These are phyloP conservation scores for Eleginops maclovinus DNA, from an alignment of 2,113 vertebrate species.

Conservation along the genomic window DNA sequence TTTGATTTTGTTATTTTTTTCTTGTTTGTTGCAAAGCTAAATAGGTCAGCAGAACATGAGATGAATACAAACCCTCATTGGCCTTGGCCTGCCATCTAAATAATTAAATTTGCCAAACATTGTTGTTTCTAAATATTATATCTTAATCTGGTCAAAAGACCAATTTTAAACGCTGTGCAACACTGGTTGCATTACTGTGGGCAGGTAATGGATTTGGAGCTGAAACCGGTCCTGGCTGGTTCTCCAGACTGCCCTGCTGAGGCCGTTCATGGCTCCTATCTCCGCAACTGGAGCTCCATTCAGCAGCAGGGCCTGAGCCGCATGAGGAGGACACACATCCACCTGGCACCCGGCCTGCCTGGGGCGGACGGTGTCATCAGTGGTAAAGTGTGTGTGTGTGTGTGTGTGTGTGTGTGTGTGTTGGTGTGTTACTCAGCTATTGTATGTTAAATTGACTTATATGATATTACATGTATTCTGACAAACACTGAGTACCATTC, in stretches of 20 bases:
- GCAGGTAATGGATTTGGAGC: slow-evolving; percentile 86
- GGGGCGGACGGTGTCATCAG: slow-evolving; percentile 85
- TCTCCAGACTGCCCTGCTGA: slow-evolving; percentile 82
- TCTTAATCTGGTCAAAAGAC: neutral
- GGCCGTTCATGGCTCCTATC: slow-evolving; percentile 89
- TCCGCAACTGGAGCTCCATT: slow-evolving; percentile 88
- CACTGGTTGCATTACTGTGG: neutral
- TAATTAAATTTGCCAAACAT: neutral
- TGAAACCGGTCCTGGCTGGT: slow-evolving; percentile 79
- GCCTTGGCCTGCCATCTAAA: neutral
- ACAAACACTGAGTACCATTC: too few species aligned
- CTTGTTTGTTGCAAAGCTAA: neutral
- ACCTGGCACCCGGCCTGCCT: slow-evolving; percentile 87
- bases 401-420: slow-evolving; percentile 5
- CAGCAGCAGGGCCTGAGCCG: slow-evolving; percentile 84
- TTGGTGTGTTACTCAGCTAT: slow-evolving; percentile 9
- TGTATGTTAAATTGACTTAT: too few species aligned
- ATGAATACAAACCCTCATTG: neutral
- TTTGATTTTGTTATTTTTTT: neutral
- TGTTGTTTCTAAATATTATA: neutral
- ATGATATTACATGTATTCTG: too few species aligned
- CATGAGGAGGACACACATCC: slow-evolving; percentile 88
- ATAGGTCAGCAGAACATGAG: neutral
- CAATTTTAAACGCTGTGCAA: neutral
- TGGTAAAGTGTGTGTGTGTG: slow-evolving; percentile 73